Conservation (phyloP, 1,140 invertebrate genomes). For the Drosophila subobscura region DNA sequence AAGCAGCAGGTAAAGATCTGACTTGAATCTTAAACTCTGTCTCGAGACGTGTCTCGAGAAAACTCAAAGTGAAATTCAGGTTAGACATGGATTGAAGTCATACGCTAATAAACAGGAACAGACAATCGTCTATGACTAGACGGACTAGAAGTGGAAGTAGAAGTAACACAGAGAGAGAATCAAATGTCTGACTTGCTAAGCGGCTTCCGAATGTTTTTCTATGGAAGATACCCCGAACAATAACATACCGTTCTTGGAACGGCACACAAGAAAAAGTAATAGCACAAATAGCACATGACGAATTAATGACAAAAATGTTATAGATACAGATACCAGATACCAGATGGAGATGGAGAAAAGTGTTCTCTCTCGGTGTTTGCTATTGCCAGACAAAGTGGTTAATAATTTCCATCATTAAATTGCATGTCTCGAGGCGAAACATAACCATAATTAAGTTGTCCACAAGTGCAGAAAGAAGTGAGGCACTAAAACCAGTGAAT, state of each 20-base stretch:
- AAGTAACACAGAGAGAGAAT: constrained; percentile 27
- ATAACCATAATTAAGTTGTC: constrained; percentile 72
- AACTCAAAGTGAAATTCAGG: constrained; percentile 65
- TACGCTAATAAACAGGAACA: constrained; percentile 62
- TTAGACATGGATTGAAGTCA: constrained; percentile 66
- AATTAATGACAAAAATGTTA: constrained; percentile 64
- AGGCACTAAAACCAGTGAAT: constrained; percentile 9
- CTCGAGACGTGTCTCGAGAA: constrained; percentile 5
- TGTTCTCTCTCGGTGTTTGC: background rate
- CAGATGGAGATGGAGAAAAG: too few species aligned
- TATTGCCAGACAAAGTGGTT: constrained; percentile 60
- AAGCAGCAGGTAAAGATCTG: constrained; percentile 18
- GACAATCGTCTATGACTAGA: constrained; percentile 53
- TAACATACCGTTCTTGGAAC: constrained; percentile 70
- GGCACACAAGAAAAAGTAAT: constrained; percentile 58
- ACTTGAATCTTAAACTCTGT: background rate
- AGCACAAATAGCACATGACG: constrained; percentile 71
- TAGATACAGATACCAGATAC: constrained; percentile 22
- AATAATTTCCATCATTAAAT: constrained; percentile 58
- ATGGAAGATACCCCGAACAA: constrained; percentile 44
- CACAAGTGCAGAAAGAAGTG: constrained; percentile 62
- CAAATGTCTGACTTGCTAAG: constrained; percentile 28
- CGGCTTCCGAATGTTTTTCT: constrained; percentile 58
- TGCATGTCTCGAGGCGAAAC: constrained; percentile 60
- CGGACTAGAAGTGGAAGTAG: constrained; percentile 33